A percentile compares a stretch with the other conserved stretches of the same genome.
Conservation (phyloP, 2,888 invertebrate species). For the Lithophane leautieri region DNA sequence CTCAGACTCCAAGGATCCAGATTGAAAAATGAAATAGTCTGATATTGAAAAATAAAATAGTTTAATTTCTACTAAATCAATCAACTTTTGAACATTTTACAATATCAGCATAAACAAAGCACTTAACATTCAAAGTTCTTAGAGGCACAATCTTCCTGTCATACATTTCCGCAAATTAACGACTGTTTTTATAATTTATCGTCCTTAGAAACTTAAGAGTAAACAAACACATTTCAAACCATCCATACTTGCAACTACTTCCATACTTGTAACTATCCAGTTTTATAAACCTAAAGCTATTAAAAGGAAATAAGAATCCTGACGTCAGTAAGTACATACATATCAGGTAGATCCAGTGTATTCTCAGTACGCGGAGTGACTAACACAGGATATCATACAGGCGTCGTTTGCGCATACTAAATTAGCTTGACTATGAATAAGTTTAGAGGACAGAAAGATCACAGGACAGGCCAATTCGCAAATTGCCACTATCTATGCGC, state of each 20-base stretch:
- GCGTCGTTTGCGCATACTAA: slow-evolving; percentile 49
- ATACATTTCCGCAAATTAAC: not conserved
- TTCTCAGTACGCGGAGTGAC: slow-evolving; percentile 60
- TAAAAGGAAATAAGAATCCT: slow-evolving; percentile 41
- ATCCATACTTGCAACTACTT: no score
- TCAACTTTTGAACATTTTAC: not conserved
- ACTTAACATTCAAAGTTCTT: not conserved
- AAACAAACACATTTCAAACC: not conserved
- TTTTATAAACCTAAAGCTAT: slow-evolving; percentile 39
- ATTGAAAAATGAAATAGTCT: not conserved
- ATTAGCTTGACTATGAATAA: slow-evolving; percentile 38
- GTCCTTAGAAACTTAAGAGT: not conserved
- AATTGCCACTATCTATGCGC: not conserved
- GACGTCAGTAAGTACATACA: slow-evolving; percentile 56
- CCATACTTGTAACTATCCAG: slow-evolving; percentile 7
- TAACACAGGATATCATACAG: slow-evolving; percentile 61
- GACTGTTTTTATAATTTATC: slow-evolving; percentile 1
- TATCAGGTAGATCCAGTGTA: slow-evolving; percentile 48
- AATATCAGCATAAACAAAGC: not conserved
- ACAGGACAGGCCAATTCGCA: not conserved
- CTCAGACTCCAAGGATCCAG: not conserved
- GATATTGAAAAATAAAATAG: no score
- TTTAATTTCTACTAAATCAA: not conserved
- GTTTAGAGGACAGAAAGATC: not conserved
- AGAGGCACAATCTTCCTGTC: not conserved